These are phyloP conservation scores for Neoseiulus cucumeris DNA, from an alignment of 1,140 invertebrate genomes.

Conservation along the genomic window DNA sequence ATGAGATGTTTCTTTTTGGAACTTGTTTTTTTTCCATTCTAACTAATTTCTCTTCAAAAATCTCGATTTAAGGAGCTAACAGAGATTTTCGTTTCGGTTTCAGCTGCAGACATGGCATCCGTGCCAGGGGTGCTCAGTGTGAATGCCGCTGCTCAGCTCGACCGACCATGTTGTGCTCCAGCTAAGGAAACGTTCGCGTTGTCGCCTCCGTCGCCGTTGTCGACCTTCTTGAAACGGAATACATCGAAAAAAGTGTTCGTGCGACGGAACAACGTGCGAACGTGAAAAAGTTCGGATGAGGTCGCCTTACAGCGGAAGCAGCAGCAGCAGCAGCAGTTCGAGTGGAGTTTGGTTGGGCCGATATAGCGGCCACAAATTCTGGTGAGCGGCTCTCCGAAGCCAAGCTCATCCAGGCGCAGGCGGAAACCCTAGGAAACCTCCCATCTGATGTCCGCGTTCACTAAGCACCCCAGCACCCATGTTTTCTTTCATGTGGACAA, in stretches of 20 bases:
- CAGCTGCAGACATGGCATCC: constrained; percentile 8
- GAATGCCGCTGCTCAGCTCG: background rate
- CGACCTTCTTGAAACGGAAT: no score
- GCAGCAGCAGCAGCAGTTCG: background rate
- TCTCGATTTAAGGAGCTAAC: no score
- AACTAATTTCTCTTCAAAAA: no score
- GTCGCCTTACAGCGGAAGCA: background rate
- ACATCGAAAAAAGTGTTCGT: background rate
- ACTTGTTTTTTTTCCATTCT: no score
- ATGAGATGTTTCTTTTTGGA: no score
- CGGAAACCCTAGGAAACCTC: background rate
- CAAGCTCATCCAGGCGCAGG: background rate
- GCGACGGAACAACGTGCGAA: background rate
- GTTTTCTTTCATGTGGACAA: constrained; percentile 12
- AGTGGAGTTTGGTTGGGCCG: background rate
- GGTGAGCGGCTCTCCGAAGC: background rate
- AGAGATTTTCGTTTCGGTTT: background rate
- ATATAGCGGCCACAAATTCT: background rate
- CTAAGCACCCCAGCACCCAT: constrained; percentile 10
- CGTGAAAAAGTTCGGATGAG: background rate
- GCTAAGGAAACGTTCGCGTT: background rate
- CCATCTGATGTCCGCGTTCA: constrained; percentile 7
- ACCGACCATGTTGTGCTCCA: background rate
- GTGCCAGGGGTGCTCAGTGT: constrained; percentile 5
- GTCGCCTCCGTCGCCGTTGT: background rate